Percentiles rank a stretch among this genome's conserved stretches.
phyloP scores from a whole-genome alignment of 2,888 invertebrate genomes.

The Liposcelis brunnea region DNA sequence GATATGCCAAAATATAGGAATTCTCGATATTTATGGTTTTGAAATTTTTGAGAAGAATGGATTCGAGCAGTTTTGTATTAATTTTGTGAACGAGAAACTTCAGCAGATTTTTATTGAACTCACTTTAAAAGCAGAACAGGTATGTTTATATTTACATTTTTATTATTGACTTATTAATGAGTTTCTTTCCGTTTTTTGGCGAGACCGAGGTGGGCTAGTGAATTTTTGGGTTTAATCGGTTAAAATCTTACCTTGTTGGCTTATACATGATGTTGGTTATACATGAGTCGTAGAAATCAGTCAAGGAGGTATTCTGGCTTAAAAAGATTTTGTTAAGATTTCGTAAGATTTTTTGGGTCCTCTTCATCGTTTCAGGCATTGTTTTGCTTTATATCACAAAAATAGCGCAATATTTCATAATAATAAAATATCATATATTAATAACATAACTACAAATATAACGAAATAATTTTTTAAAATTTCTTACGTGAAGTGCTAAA shows the following conservation, averaged over 20 bases:
- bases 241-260: too few relatives aligned
- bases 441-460: not conserved
- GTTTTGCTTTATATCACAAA: too few relatives aligned
- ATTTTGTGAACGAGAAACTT: constrained; percentile 52
- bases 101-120: constrained; percentile 56
- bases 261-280: too few relatives aligned
- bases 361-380: too few relatives aligned
- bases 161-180: not conserved
- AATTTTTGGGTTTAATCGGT: too few relatives aligned
- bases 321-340: too few relatives aligned
- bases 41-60: constrained; percentile 51
- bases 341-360: too few relatives aligned
- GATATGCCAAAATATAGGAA: constrained; percentile 35
- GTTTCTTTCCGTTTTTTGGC: too few relatives aligned
- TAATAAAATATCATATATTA: constrained; percentile 3
- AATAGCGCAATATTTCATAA: too few relatives aligned
- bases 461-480: not conserved
- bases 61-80: constrained; percentile 54
- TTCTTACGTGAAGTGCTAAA: not conserved
- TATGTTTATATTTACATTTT: constrained; percentile 20
- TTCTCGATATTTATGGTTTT: constrained; percentile 53
- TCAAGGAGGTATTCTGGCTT: too few relatives aligned
- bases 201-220: too few relatives aligned
- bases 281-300: too few relatives aligned
- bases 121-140: constrained; percentile 50